Base-by-base conservation (phyloP, 2,888 invertebrate genomes). In the Ectropis crepuscularia region DNA sequence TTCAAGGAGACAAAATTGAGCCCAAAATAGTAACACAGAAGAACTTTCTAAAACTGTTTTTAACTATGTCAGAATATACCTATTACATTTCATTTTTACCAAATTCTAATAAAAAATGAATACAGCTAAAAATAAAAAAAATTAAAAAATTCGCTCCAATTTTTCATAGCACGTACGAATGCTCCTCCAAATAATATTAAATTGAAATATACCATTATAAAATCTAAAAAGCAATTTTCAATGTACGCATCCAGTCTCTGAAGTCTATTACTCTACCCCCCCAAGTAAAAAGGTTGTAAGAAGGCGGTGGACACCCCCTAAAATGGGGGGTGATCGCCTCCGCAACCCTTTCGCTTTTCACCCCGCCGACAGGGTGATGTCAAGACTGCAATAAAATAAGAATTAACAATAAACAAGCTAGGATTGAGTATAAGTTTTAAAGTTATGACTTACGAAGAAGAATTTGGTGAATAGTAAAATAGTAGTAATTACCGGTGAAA, bases 281-380 rank as follows among this genome's bases (percentile, higher is more conserved):
- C 90, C 81, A 81, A 80, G 89, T 91, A 92, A 92, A 92, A 92
- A 92, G 92, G 89, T 89, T 92, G 91, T 92, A 91, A 92, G 92
- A 92, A 92, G 91, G 90, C 87, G 90, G 90, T 83, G 90, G 91
- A 89, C 90, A 85, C 82, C 88, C 88, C 78, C 76, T 63, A 70
- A 69, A 67, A 72, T 73, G 84, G 87, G 87, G 77, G 86, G 81
- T 82, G 85, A 89, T 89, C 89, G 88, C 88, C 91, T 83, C 89
- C 89, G 82, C 91, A 92, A 92, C 92, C 92, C 92, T 92, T 92
- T 92, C 92, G 91, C 90, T 92, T 91, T 91, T 88, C 88, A 90
- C 90, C 91, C 90, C 87, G 74, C 76, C 74, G 80, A 89, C 90
- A 92, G 90, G 87, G 78, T 89, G 91, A 79, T 88, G 79, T 75